A percentile compares a stretch with the other conserved stretches of the same genome.
Evolutionary conservation across 2,888 invertebrate genomes (phyloP).

Genomic region (Ceratothoa steindachneri): DNA sequence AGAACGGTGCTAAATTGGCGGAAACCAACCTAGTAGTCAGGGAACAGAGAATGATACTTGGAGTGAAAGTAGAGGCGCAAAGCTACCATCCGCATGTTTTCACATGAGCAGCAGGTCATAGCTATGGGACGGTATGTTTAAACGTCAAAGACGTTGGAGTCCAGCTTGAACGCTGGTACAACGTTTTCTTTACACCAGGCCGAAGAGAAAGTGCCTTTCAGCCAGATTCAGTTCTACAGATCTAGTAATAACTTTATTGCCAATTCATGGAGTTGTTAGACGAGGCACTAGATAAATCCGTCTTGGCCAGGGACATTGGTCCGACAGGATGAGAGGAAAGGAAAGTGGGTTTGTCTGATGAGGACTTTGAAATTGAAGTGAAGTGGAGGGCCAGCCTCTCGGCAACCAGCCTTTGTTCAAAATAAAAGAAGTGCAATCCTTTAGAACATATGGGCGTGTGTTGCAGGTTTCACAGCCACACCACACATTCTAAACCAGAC

Average conservation of each 20-base stretch:
- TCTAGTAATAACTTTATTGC: not conserved
- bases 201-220: not conserved
- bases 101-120: not conserved
- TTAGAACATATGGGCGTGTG: no score
- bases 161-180: not conserved
- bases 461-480: no score
- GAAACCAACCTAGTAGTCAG: not conserved
- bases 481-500: no score
- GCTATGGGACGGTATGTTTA: not conserved
- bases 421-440: no score
- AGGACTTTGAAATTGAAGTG: no score
- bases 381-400: no score
- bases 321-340: no score
- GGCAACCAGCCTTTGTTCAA: no score
- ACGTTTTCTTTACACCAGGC: not conserved
- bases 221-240: not conserved
- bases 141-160: not conserved
- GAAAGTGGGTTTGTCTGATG: no score
- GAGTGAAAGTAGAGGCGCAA: not conserved
- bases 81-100: not conserved
- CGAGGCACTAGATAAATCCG: not conserved
- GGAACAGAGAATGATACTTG: not conserved
- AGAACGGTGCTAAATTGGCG: no score
- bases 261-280: not conserved
- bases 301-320: not conserved